phyloP scores from a whole-genome alignment of 1,140 invertebrate genomes.

The Polypedilum vanderplanki region DNA sequence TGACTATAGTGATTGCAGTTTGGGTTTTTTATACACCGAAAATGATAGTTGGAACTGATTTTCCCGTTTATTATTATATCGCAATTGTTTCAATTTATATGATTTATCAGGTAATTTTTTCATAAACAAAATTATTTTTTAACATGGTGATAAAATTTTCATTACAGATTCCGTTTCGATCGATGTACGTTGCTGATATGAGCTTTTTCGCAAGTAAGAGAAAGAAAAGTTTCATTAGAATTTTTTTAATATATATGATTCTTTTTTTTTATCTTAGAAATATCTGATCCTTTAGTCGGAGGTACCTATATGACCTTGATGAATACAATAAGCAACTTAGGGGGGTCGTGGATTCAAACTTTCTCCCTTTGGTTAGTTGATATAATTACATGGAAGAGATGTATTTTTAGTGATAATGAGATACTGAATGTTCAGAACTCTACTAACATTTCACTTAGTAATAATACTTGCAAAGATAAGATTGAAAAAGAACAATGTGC shows the following conservation, averaged over 20 bases:
- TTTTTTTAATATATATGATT: no score
- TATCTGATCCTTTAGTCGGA: conserved; percentile 85
- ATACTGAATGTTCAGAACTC: conserved; percentile 38
- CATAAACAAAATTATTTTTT: no score
- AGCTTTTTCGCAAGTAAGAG: conserved; percentile 56
- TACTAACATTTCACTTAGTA: conserved; percentile 26
- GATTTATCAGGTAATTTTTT: conserved; percentile 75
- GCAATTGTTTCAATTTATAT: conserved; percentile 72
- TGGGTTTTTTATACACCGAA: background rate
- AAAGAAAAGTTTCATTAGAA: no score
- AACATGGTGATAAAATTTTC: background rate
- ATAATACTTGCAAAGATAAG: background rate
- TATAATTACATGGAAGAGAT: conserved; percentile 71
- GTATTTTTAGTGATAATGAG: conserved; percentile 46
- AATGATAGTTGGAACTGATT: conserved; percentile 44
- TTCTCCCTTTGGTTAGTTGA: conserved; percentile 90
- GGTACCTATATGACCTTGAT: conserved; percentile 99
- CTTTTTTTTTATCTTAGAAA: no score
- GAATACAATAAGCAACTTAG: conserved; percentile 93
- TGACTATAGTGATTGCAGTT: background rate
- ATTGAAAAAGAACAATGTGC: conserved; percentile 47
- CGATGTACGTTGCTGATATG: conserved; percentile 64
- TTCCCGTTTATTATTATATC: conserved; percentile 74
- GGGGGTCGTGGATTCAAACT: conserved; percentile 95
- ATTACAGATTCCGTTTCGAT: conserved; percentile 36